Conservation (phyloP, 2,113 vertebrate species). For the Pontoporia blainvillei region DNA sequence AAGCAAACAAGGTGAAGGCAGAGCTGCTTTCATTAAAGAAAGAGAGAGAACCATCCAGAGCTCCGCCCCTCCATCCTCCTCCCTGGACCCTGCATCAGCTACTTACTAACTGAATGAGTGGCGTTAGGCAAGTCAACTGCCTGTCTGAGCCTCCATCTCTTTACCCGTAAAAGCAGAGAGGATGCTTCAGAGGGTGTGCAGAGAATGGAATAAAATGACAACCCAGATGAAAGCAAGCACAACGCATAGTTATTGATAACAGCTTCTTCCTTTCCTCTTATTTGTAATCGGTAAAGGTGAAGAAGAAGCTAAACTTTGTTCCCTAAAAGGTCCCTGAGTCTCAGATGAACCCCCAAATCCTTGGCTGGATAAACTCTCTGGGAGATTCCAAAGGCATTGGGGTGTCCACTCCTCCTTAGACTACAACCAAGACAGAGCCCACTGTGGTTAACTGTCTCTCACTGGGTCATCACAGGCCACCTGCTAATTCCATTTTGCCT, state of each 20-base stretch:
- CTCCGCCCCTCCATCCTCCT: background rate
- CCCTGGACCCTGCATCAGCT: background rate
- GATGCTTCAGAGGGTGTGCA: background rate
- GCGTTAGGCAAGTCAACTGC: background rate
- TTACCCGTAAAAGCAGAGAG: background rate
- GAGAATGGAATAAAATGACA: background rate
- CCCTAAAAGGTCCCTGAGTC: background rate
- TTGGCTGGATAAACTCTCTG: background rate
- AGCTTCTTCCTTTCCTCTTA: background rate
- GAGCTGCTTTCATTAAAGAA: background rate
- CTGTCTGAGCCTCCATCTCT: background rate
- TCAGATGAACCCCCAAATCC: background rate
- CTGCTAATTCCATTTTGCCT: background rate
- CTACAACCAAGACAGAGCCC: background rate
- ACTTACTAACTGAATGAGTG: background rate
- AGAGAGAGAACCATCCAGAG: rapidly evolving
- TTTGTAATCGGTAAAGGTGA: background rate
- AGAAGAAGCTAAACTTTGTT: background rate
- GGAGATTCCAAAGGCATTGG: no score
- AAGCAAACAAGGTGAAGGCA: background rate
- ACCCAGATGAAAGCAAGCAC: rapidly evolving
- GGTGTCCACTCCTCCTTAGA: background rate
- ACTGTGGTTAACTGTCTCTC: background rate
- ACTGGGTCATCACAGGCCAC: background rate
- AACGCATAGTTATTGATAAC: rapidly evolving